A percentile compares a stretch with the other conserved stretches of the same genome.
These are phyloP conservation scores for Timema podura DNA, from an alignment of 2,888 invertebrate species.

Conservation along the genomic window DNA sequence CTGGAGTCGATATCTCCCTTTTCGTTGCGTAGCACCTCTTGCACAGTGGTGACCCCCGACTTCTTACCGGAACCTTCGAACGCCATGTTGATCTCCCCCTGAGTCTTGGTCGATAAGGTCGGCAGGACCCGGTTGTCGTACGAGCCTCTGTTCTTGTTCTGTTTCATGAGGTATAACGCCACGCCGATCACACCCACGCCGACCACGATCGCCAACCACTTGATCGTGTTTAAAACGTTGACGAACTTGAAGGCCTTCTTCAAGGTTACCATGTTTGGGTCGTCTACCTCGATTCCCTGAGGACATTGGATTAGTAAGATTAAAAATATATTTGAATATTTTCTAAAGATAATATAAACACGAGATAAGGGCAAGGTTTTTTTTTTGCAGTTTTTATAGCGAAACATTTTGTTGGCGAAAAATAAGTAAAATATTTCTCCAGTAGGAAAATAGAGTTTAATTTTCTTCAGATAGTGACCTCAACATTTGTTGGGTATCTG, in stretches of 20 bases:
- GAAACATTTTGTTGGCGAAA: too few relatives aligned
- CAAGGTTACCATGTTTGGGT: not conserved
- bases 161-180: not conserved
- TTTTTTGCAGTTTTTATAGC: too few relatives aligned
- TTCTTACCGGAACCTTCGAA: not conserved
- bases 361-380: too few relatives aligned
- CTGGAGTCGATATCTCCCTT: too few relatives aligned
- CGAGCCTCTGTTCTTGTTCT: constrained; percentile 13
- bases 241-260: not conserved
- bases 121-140: constrained; percentile 5
- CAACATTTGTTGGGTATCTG: too few relatives aligned
- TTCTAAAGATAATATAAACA: too few relatives aligned
- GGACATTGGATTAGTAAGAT: not conserved
- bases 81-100: constrained; percentile 2
- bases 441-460: too few relatives aligned
- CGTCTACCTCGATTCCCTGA: constrained; percentile 9
- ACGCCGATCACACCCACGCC: not conserved
- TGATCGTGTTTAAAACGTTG: constrained; percentile 1
- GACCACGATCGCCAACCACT: constrained; percentile 9
- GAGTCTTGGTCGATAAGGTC: not conserved
- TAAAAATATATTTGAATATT: not conserved
- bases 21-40: too few relatives aligned
- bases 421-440: too few relatives aligned
- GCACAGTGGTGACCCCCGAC: not conserved
- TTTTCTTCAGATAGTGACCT: too few relatives aligned